Evolutionary conservation across 2,113 vertebrate genomes (phyloP).

Genomic region (Neofelis nebulosa): DNA sequence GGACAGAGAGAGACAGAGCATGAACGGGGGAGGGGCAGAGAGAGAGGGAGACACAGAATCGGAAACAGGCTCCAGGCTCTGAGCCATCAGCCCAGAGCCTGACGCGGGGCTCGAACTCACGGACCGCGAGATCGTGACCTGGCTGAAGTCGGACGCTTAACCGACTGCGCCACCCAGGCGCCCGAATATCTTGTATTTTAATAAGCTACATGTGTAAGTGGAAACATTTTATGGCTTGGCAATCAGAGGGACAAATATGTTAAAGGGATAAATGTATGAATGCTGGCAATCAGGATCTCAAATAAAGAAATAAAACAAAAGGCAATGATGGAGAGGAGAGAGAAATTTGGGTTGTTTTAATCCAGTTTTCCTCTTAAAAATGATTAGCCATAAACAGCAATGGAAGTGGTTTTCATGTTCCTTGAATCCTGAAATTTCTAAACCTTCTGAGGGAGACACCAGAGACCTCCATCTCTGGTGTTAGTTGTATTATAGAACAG

Average conservation of each 20-base stretch:
- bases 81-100: too few relatives aligned
- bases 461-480: background rate
- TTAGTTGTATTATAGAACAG: background rate
- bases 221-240: conserved; percentile 48
- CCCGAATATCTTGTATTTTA: background rate
- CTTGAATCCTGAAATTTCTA: background rate
- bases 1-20: too few relatives aligned
- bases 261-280: conserved; percentile 7
- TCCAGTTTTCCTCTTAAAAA: background rate
- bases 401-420: conserved; percentile 27
- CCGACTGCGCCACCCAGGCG: too few relatives aligned
- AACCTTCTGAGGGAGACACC: background rate
- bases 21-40: too few relatives aligned
- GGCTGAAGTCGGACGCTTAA: too few relatives aligned
- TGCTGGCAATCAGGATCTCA: background rate
- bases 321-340: background rate
- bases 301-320: conserved; percentile 42
- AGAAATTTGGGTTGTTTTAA: conserved; percentile 6
- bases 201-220: background rate
- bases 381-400: conserved; percentile 1
- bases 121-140: too few relatives aligned
- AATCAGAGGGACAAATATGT: conserved; percentile 52
- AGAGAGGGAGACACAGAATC: too few relatives aligned
- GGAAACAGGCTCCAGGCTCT: too few relatives aligned
- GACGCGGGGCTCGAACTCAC: too few relatives aligned